Evolutionary conservation across 2,888 invertebrate genomes (phyloP).

Genomic region (Hypena proboscidalis): DNA sequence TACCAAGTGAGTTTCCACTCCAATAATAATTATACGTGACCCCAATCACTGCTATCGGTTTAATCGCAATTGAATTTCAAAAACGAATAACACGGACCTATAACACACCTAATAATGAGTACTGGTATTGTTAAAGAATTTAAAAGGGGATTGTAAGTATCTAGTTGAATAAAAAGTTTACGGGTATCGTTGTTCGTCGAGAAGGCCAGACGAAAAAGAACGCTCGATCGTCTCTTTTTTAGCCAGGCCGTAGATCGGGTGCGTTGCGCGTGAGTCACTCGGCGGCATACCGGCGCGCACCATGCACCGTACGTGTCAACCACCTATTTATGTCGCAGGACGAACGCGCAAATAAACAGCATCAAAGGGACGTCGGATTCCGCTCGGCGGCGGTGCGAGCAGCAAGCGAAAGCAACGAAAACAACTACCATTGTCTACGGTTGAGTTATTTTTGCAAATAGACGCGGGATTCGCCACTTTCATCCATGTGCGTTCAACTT

Average conservation of each 20-base stretch:
- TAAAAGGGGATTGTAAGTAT: too few relatives aligned
- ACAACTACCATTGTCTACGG: slow-evolving; percentile 81
- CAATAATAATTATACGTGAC: slow-evolving; percentile 24
- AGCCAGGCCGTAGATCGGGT: slow-evolving; percentile 57
- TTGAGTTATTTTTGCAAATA: slow-evolving; percentile 82
- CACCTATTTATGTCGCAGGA: slow-evolving; percentile 84
- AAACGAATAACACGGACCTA: slow-evolving; percentile 2
- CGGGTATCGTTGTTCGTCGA: slow-evolving; percentile 34
- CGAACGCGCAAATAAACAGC: slow-evolving; percentile 82
- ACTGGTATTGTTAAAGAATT: slow-evolving; percentile 1
- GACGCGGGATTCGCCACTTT: slow-evolving; percentile 51
- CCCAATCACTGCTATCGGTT: slow-evolving; percentile 21
- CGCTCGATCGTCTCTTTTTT: slow-evolving; percentile 62
- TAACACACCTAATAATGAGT: neutral
- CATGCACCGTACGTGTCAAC: slow-evolving; percentile 79
- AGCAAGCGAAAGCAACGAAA: slow-evolving; percentile 69
- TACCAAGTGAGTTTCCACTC: slow-evolving; percentile 35
- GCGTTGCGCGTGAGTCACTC: slow-evolving; percentile 71
- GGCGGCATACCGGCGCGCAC: slow-evolving; percentile 73
- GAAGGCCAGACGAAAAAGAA: slow-evolving; percentile 61
- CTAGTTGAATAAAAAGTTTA: slow-evolving; percentile 51
- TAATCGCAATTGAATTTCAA: slow-evolving; percentile 1
- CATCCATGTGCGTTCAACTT: slow-evolving; percentile 26
- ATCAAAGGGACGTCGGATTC: slow-evolving; percentile 81
- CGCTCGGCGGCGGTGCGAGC: slow-evolving; percentile 59